These are phyloP conservation scores for Epizoanthus ramosus DNA, from an alignment of 92 coral and sea anemone species.

Conservation along the genomic window DNA sequence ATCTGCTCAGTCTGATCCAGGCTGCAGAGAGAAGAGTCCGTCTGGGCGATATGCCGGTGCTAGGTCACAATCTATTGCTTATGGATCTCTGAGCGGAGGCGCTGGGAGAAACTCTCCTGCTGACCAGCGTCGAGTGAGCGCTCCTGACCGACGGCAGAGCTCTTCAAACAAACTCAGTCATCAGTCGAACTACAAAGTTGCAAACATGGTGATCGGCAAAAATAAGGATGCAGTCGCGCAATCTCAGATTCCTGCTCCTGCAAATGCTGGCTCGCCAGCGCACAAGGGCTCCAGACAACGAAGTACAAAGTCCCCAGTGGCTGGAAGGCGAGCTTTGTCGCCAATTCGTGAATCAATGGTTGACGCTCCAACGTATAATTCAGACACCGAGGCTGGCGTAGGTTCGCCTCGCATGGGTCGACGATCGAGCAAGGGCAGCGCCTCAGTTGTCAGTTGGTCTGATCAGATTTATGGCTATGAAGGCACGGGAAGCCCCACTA, in stretches of 20 bases:
- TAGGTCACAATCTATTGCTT: conserved; percentile 60
- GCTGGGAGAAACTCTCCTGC: conserved; percentile 56
- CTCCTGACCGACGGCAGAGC: conserved; percentile 65
- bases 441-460: conserved; percentile 94
- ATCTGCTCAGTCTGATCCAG: conserved; percentile 58
- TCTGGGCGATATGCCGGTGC: conserved; percentile 25
- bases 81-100: conserved; percentile 60
- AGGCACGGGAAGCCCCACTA: conserved; percentile 80
- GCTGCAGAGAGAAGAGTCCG: conserved; percentile 12
- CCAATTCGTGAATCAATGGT: conserved; percentile 86
- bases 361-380: conserved; percentile 51
- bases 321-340: conserved; percentile 88
- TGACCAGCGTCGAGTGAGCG: conserved; percentile 52
- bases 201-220: conserved; percentile 96
- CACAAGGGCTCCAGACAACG: conserved; percentile 64
- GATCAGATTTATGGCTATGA: conserved; percentile 83
- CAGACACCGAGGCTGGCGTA: conserved; percentile 81
- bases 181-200: conserved; percentile 94
- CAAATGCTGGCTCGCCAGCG: conserved; percentile 62
- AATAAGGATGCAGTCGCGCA: conserved; percentile 69
- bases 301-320: conserved; percentile 84
- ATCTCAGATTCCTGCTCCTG: conserved; percentile 46
- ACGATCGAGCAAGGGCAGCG: conserved; percentile 87
- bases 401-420: conserved; percentile 64
- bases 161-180: conserved; percentile 71